Evolutionary conservation across 1,140 invertebrate genomes (phyloP), one percentile per base, ranked within the genome.

Genomic region (Lepidurus couesii): DNA sequence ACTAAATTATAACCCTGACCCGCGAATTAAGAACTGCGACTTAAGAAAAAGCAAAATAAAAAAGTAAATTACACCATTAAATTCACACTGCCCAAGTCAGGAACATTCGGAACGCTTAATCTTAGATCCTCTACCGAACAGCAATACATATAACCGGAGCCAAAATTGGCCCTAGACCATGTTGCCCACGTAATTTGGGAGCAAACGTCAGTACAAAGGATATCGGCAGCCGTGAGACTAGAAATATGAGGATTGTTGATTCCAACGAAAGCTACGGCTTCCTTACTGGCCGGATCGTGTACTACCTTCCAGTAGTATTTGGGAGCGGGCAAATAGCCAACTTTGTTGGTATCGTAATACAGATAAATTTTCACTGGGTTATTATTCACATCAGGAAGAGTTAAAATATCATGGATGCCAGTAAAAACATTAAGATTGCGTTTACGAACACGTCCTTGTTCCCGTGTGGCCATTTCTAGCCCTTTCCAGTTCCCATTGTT

Each of bases 401-500:
- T 75, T 43, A 80, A 44, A 24, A 74, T 77, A n/a, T 73, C 80
- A 73, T 73, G 43, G 26, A 45, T 79, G 9, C 80, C 80, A 2
- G 80, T 80, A 47, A 74, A 79, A 16, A 76, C 73, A 16, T 42
- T 21, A 4, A 80, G 42, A 34, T 76, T 75, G 11, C 21, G 8
- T 26, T 76, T 73, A 2, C 65, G 78, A 21, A 16, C 13, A 26
- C 34, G 42, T 11, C 78, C 78, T 21, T 76, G 73, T 21, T 80
- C 75, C 1, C 80, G 74, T 24, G 74, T 53, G 1, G 42, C 80
- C 9, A 75, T 53, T 74, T 80, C 80, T 44, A 80, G 53, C 9
- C 26, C 43, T 76, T 79, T 79, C 83, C 83, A 83, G 77, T 83
- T 83, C 16, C 82, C 82, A 53, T 82, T 83, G 76, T 83, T 83